phyloP scores from a whole-genome alignment of 2,113 vertebrate species.

The Crotalus tigris region DNA sequence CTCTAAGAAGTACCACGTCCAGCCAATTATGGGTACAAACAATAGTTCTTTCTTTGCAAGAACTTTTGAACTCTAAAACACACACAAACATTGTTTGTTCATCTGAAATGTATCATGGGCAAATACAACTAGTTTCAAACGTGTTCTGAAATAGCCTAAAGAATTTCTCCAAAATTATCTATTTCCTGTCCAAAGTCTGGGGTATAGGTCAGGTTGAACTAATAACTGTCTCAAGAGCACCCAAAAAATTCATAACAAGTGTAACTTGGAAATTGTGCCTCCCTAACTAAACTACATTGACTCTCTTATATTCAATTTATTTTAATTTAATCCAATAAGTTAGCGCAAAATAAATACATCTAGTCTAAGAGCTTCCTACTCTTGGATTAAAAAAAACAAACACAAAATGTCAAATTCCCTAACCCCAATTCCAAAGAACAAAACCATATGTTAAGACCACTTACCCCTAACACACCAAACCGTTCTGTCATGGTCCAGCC shows the following conservation, averaged over 20 bases:
- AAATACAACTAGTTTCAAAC: not conserved
- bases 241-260: not conserved
- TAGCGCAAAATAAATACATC: not conserved
- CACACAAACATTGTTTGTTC: not conserved
- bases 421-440: not conserved
- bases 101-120: not conserved
- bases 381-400: not conserved
- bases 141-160: not conserved
- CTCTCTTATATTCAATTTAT: not conserved
- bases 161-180: not conserved
- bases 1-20: conserved; percentile 99
- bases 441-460: conserved; percentile 13
- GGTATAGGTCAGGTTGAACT: not conserved
- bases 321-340: not conserved
- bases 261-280: not conserved
- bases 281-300: not conserved
- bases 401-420: not conserved
- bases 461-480: conserved; percentile 90
- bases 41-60: conserved; percentile 94
- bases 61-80: conserved; percentile 91
- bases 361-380: not conserved
- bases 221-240: not conserved
- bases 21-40: conserved; percentile 94
- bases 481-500: conserved; percentile 99
- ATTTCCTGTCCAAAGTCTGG: not conserved